phyloP scores from a whole-genome alignment of 2,888 invertebrate genomes.

The Apamea monoglypha region DNA sequence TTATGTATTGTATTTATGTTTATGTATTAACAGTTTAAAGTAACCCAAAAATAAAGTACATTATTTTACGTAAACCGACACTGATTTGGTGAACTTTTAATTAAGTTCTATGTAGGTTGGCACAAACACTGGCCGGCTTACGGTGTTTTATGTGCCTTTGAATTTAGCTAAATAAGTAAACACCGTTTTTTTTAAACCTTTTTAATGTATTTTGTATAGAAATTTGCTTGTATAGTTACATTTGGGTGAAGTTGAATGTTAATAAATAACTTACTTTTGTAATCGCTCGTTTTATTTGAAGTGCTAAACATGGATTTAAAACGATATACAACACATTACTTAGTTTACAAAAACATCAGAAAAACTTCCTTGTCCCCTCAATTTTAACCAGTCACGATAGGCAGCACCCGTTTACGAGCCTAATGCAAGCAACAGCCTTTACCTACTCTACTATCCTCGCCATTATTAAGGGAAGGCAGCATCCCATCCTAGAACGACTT shows the following conservation, averaged over 20 bases:
- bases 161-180: constrained; percentile 54
- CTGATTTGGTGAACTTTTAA: constrained; percentile 12
- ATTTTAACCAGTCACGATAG: neutral
- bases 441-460: too few species aligned
- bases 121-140: constrained; percentile 51
- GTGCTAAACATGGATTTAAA: neutral
- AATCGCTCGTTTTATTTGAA: constrained; percentile 34
- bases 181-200: constrained; percentile 35
- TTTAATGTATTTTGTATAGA: constrained; percentile 44
- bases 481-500: too few species aligned
- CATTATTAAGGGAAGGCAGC: neutral
- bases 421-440: neutral
- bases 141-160: constrained; percentile 61
- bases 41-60: constrained; percentile 47
- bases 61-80: constrained; percentile 24
- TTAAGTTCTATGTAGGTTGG: constrained; percentile 40
- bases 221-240: constrained; percentile 46
- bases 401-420: neutral
- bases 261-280: constrained; percentile 58
- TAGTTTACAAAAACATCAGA: neutral
- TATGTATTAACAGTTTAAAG: constrained; percentile 10
- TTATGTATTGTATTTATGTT: constrained; percentile 1
- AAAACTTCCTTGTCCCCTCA: neutral
- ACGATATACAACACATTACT: neutral
- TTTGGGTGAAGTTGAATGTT: constrained; percentile 51